Base-by-base conservation (phyloP, 2,888 invertebrate genomes). In the Quadroppia sp. region DNA sequence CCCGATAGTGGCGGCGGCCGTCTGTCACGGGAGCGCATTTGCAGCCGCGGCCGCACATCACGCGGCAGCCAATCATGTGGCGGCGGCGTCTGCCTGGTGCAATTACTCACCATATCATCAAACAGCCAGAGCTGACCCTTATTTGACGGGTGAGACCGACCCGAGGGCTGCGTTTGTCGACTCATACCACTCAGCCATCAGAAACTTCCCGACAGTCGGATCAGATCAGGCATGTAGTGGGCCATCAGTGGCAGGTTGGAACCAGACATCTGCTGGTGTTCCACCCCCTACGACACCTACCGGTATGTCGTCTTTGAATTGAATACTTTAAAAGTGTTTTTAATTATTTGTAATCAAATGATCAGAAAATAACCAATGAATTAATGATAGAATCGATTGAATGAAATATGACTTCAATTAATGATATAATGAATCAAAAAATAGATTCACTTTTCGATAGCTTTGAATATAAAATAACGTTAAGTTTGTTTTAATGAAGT, bases 71-170 rank as follows among this genome's bases (percentile, higher is more conserved):
- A 72, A 72, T 30, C 72, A 72, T 61, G 53, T 72, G 4, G 72
- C 72, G 11, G 71, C 71, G 6, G 45, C 72, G 13, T 25, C 59
- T 9, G 73, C 78, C 13, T 78, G 78, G 78, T 78, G 77, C 70
- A 76, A 77, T 28, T 77, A 77, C 50, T 74, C 78, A 13, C 76
- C 77, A 17, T 77, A 77, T 64, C 53, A 59, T 17, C 42, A 69
- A 25, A 30, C 73, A n/a, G 23, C 28, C 3, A 42, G 40, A 53
- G 17, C 42, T 59, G 70, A 73, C 48, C 73, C 69, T 2, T 69
- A 73, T n/a, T 69, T 70, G 15, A 50, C 64, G 20, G 73, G n/a
- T n/a, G 64, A 72, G 28, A 23, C 61, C n/a, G 73, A 72, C 32
- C 73, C 28, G n/a, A 42, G 73, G 13, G 20, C 53, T 2, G 48